These are phyloP conservation scores for Eolophus roseicapilla DNA, from an alignment of 2,113 vertebrate species.

Conservation along the genomic window DNA sequence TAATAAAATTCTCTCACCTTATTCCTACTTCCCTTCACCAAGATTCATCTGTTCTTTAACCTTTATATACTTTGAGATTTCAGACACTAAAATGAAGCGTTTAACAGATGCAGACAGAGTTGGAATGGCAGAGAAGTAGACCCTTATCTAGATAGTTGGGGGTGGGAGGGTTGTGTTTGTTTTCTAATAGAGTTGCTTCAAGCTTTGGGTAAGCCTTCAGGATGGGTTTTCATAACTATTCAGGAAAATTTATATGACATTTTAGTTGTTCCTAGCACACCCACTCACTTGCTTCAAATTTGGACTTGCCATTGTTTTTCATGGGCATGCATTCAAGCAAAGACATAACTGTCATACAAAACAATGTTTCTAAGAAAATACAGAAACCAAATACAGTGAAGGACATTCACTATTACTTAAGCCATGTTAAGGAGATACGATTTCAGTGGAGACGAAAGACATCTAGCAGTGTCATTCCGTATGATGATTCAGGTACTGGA, in stretches of 20 bases:
- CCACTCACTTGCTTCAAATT: neutral
- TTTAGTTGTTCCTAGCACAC: neutral
- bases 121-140: neutral
- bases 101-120: neutral
- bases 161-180: neutral
- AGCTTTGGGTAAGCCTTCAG: neutral
- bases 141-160: neutral
- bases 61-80: neutral
- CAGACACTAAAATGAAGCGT: neutral
- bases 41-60: neutral
- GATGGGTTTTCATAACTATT: neutral
- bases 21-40: neutral
- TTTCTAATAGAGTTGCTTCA: neutral
- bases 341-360: neutral
- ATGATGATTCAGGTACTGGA: neutral
- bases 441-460: neutral
- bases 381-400: neutral
- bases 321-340: neutral
- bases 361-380: neutral
- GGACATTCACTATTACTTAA: neutral
- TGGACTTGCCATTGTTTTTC: neutral
- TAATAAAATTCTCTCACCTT: neutral
- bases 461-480: neutral
- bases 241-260: neutral
- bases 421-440: rapidly evolving